Base-by-base conservation (phyloP, 1,140 invertebrate species). In the Bradysia coprophila region DNA sequence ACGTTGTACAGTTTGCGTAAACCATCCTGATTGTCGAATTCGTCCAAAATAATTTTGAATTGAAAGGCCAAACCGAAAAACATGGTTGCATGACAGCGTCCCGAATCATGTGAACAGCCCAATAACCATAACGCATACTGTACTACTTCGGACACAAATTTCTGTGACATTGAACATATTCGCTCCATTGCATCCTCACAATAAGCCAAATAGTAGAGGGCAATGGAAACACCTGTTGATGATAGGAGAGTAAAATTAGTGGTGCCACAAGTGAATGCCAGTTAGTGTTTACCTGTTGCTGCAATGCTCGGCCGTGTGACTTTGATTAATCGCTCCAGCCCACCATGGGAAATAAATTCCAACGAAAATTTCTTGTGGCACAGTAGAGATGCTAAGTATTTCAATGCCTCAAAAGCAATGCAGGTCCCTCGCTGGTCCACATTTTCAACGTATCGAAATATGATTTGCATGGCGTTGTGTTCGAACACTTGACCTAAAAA, bases 281-380 rank as follows among this genome's bases (percentile, higher is more conserved):
- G n/a, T n/a, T n/a, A n/a, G n/a, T n/a, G n/a, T n/a, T n/a, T n/a
- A 9, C 92, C 94, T 2, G 91, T 39, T 0, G 93, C 89, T 2
- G 92, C 88, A 21, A 97, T 78, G 31, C 89, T 93, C 3, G 91
- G 92, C 24, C 86, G 68, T 4, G 89, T 86, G 3, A 97, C 83
- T 55, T 88, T 78, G 3, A 96, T 62, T 22, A 96, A 66, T 47
- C 75, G 71, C 69, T 87, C 80, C 36, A 96, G 57, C 3, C 91
- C 91, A 31, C 80, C 78, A 49, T 77, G 72, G 42, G 80, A 75
- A 11, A 97, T 76, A 61, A 97, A 97, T 59, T 97, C 91, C 9
- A 95, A 77, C 0, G 89, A 88, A 66, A 97, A 96, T 60, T 96
- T 97, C 62, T 96, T 97, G 60, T 97, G 93, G 52, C 91, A 96